phyloP scores from a whole-genome alignment of 2,888 invertebrate species.

The Calliphora vomitoria region DNA sequence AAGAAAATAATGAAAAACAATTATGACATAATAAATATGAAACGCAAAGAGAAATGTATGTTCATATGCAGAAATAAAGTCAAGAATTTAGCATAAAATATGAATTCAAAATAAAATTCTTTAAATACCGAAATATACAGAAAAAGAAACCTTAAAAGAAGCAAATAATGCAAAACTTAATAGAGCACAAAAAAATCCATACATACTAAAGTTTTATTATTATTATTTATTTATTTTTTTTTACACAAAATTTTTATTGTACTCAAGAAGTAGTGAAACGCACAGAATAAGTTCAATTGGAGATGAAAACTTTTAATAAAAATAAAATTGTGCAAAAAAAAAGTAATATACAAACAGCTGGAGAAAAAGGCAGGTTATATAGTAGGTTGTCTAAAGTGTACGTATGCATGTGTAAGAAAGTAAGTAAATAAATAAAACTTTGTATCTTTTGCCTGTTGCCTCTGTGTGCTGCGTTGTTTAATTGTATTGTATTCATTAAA shows the following conservation, averaged over 20 bases:
- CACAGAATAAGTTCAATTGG: conserved; percentile 42
- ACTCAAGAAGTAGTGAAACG: conserved; percentile 32
- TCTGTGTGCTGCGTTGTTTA: background rate
- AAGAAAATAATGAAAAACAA: conserved; percentile 43
- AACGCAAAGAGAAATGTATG: conserved; percentile 4
- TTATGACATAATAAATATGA: conserved; percentile 50
- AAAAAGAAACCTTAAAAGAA: conserved; percentile 44
- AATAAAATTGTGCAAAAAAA: conserved; percentile 13
- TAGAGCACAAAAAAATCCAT: conserved; percentile 54
- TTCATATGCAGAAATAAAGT: background rate
- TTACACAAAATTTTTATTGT: conserved; percentile 4
- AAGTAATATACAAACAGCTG: background rate
- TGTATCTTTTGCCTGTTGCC: background rate
- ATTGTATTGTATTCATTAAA: conserved; percentile 45
- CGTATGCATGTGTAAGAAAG: background rate
- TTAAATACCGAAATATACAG: background rate
- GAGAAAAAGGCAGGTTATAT: background rate
- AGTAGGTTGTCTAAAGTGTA: background rate
- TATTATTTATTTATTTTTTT: conserved; percentile 7
- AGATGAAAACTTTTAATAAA: conserved; percentile 61
- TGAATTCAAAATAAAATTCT: conserved; percentile 25
- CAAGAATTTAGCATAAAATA: conserved; percentile 49
- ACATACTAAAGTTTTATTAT: conserved; percentile 44
- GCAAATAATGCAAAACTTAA: conserved; percentile 41
- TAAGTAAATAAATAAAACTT: conserved; percentile 11